Evolutionary conservation across 2,113 vertebrate genomes (phyloP), one percentile per base, ranked within the genome.

Genomic region (Passer domesticus): DNA sequence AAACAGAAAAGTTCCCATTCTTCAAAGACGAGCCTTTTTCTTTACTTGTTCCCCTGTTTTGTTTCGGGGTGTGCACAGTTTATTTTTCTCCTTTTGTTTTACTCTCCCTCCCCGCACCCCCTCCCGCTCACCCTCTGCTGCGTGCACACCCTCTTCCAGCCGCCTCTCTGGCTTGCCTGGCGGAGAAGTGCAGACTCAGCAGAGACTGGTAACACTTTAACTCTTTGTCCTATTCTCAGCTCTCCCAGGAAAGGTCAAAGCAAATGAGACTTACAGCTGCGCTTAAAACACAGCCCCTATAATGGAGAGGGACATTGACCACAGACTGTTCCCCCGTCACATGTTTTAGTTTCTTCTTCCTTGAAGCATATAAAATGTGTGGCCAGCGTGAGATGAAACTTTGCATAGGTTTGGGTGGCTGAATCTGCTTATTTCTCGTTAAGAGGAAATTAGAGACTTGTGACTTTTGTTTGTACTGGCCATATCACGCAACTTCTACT

Each of bases 171-270:
- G 13, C 58, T 90, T 81, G 69, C 83, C 19, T 18, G 44, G 22
- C 52, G 0, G 6, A 88, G 88, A 94, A 97, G 37, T 95, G 91
- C 94, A 79, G 90, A 86, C 83, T 92, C 94, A 89, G 95, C 91
- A 96, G 79, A 77, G 60, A n/a, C 91, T 94, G 58, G 87, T 88
- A 95, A 92, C 49, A 66, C 43, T 95, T 96, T 74, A 94, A 82
- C 75, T 95, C 95, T 92, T 96, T 96, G 87, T 96, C 91, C 79
- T 87, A 41, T 58, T 88, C 87, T 70, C 60, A 35, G 77, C 47
- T 94, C 68, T 91, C 44, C 66, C 89, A 31, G 78, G 91, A 96
- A 94, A 96, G 93, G 94, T 96, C 94, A 95, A 58, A 91, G 80
- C 53, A 58, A 93, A 79, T 10, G 14, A 89, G 76, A 78, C 73